Conservation (phyloP, 2,797 vertebrate genomes). For the Triplophysa yarkandensis region DNA sequence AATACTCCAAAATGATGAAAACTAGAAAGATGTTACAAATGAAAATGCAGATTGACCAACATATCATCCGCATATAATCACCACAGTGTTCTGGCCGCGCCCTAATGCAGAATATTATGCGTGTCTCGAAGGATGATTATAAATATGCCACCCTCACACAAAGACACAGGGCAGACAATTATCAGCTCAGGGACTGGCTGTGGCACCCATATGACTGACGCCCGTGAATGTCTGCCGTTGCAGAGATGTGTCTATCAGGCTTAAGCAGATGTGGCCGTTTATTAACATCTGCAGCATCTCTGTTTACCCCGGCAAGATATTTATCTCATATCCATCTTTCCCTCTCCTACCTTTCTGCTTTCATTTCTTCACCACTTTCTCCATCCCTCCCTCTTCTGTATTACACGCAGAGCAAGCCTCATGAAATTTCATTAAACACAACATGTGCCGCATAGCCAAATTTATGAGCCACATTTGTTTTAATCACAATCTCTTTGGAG, state of each 20-base stretch:
- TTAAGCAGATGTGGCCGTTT: conserved; percentile 97
- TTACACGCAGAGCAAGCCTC: conserved; percentile 89
- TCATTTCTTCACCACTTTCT: conserved; percentile 48
- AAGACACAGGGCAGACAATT: conserved; percentile 57
- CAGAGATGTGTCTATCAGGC: conserved; percentile 79
- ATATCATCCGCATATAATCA: conserved; percentile 25
- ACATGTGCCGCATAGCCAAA: conserved; percentile 76
- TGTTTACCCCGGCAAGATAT: conserved; percentile 95
- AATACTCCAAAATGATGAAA: conserved; percentile 25
- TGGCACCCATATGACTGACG: conserved; percentile 55
- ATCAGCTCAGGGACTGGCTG: conserved; percentile 46
- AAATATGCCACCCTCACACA: conserved; percentile 57
- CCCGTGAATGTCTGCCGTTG: conserved; percentile 60
- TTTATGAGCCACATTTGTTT: conserved; percentile 86
- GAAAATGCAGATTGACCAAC: conserved; percentile 45
- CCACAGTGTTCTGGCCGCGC: conserved; percentile 17
- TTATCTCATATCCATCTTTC: conserved; percentile 81
- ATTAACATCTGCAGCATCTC: conserved; percentile 94
- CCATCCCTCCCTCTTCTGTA: conserved; percentile 24
- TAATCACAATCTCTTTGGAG: conserved; percentile 80
- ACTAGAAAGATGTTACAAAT: conserved; percentile 12
- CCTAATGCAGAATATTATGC: conserved; percentile 44
- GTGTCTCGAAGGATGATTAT: conserved; percentile 52
- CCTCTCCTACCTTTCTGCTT: conserved; percentile 5
- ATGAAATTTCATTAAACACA: conserved; percentile 99